Evolutionary conservation across 2,113 vertebrate genomes (phyloP).

Genomic region (Phyllopteryx taeniolatus): DNA sequence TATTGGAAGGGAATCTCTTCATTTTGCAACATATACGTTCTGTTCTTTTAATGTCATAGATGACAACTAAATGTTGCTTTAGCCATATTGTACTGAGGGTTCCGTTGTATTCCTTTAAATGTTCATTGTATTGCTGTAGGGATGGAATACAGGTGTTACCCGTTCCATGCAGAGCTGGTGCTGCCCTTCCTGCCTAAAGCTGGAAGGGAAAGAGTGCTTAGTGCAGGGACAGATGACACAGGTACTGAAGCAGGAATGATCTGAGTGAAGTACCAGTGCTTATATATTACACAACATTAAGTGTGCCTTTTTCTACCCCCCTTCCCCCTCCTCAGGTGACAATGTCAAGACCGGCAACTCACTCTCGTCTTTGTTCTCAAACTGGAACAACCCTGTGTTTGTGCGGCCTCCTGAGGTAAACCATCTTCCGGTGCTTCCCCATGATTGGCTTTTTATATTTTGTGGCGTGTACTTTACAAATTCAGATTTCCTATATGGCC

Average conservation of each 20-base stretch:
- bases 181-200: constrained; percentile 89
- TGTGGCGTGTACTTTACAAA: background rate
- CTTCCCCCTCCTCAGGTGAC: constrained; percentile 57
- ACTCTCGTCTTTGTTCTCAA: constrained; percentile 79
- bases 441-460: background rate
- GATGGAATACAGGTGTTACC: constrained; percentile 87
- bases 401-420: constrained; percentile 80
- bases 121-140: constrained; percentile 67
- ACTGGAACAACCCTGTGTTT: constrained; percentile 95
- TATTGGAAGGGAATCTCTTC: no score
- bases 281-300: background rate
- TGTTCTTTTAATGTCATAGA: no score
- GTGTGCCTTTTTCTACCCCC: constrained; percentile 2
- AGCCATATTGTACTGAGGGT: no score
- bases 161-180: constrained; percentile 85
- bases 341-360: constrained; percentile 54
- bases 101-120: no score
- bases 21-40: no score
- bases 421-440: background rate
- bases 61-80: no score
- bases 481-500: background rate
- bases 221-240: constrained; percentile 73
- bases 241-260: constrained; percentile 65
- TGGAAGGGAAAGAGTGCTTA: constrained; percentile 75
- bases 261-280: background rate